Percentiles rank a stretch among this genome's conserved stretches.
phyloP scores from a whole-genome alignment of 92 coral and sea anemone species.

The Epizoanthus scotinus region DNA sequence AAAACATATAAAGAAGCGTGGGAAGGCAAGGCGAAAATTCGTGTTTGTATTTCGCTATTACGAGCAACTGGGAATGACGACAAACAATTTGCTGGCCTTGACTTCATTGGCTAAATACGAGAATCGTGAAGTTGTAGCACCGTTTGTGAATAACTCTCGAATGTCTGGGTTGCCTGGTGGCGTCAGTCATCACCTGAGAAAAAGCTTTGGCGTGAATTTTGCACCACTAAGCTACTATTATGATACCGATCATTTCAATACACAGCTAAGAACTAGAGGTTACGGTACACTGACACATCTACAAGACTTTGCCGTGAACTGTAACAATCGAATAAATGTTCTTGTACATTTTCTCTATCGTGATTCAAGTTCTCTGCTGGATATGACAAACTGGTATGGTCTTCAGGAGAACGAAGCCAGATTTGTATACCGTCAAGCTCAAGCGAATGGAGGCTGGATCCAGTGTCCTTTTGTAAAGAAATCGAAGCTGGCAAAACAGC shows the following conservation, averaged over 20 bases:
- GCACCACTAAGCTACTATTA: slow-evolving; percentile 80
- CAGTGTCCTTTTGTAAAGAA: slow-evolving; percentile 82
- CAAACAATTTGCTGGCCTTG: slow-evolving; percentile 82
- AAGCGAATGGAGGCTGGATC: slow-evolving; percentile 81
- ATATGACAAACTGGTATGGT: slow-evolving; percentile 85
- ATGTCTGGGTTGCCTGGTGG: slow-evolving; percentile 94
- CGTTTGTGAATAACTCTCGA: slow-evolving; percentile 95
- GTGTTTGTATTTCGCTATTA: slow-evolving; percentile 96
- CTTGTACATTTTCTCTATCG: slow-evolving; percentile 87
- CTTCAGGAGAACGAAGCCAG: slow-evolving; percentile 60
- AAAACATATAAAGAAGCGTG: slow-evolving; percentile 17
- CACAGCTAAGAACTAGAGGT: slow-evolving; percentile 66
- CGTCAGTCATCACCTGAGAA: slow-evolving; percentile 78
- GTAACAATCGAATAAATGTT: slow-evolving; percentile 76
- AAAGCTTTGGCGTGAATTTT: slow-evolving; percentile 53
- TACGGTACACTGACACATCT: slow-evolving; percentile 74
- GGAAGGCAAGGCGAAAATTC: slow-evolving; percentile 65
- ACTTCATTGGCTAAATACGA: slow-evolving; percentile 88
- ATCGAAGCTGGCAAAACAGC: slow-evolving; percentile 83
- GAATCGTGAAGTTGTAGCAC: slow-evolving; percentile 80
- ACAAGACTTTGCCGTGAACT: slow-evolving; percentile 77
- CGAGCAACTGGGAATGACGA: slow-evolving; percentile 96
- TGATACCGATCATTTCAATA: slow-evolving; percentile 63
- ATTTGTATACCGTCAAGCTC: slow-evolving; percentile 62
- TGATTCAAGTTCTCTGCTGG: slow-evolving; percentile 52